Evolutionary conservation across 2,888 invertebrate species (phyloP).

Genomic region (Terebella lapidaria): DNA sequence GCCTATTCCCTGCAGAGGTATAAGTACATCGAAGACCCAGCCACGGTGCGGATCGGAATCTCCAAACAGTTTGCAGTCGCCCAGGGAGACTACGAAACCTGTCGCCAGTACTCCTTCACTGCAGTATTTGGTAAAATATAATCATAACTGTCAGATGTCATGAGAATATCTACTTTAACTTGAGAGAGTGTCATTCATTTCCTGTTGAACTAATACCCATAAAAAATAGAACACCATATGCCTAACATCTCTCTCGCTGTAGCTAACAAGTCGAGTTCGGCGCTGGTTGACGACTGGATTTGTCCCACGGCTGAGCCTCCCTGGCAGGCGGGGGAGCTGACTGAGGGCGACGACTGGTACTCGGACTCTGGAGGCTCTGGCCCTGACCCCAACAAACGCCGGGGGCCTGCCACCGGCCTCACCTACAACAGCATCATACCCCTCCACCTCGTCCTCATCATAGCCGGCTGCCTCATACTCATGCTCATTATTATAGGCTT

Average conservation of each 20-base stretch:
- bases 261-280: constrained; percentile 22
- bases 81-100: constrained; percentile 14
- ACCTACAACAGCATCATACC: constrained; percentile 13
- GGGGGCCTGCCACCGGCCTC: neutral
- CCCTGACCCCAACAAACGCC: neutral
- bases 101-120: constrained; percentile 27
- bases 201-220: too few relatives aligned
- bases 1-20: constrained; percentile 19
- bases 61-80: constrained; percentile 15
- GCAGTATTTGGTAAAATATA: constrained; percentile 25
- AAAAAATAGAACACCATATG: neutral
- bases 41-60: constrained; percentile 10
- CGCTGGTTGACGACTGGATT: constrained; percentile 23
- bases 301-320: constrained; percentile 17
- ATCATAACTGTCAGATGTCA: neutral
- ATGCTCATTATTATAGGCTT: constrained; percentile 20
- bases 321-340: constrained; percentile 1
- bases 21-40: constrained; percentile 3
- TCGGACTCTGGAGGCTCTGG: neutral
- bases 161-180: neutral
- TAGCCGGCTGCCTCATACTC: constrained; percentile 17
- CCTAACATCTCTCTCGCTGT: neutral
- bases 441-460: constrained; percentile 17
- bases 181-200: too few relatives aligned
- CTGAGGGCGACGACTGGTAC: neutral